These are phyloP conservation scores for Morus bassanus DNA, from an alignment of 2,797 vertebrate genomes.

Conservation along the genomic window DNA sequence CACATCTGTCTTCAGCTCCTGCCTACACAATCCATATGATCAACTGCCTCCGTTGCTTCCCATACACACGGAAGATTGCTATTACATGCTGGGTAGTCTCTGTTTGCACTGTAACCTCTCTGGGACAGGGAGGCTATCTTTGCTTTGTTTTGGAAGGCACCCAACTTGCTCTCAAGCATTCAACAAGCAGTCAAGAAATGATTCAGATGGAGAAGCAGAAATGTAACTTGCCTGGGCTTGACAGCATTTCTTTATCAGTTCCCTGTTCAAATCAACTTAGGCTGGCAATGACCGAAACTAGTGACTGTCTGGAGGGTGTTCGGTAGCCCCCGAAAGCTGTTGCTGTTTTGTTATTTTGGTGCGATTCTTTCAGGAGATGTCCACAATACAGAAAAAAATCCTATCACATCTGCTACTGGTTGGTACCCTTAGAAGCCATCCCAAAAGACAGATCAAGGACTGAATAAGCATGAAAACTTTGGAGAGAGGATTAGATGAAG, in stretches of 20 bases:
- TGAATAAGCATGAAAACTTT: conserved; percentile 44
- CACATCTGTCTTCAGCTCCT: neutral
- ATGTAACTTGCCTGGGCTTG: conserved; percentile 34
- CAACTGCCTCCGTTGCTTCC: neutral
- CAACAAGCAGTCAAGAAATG: conserved; percentile 47
- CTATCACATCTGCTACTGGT: conserved; percentile 44
- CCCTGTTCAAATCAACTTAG: conserved; percentile 32
- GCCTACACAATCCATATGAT: neutral
- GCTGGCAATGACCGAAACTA: neutral
- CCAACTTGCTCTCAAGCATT: conserved; percentile 44
- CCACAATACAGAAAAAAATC: neutral
- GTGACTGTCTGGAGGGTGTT: neutral
- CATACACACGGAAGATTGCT: neutral
- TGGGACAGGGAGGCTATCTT: conserved; percentile 37
- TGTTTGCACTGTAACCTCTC: conserved; percentile 17
- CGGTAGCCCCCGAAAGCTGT: neutral
- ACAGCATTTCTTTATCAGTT: conserved; percentile 50
- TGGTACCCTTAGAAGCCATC: conserved; percentile 48
- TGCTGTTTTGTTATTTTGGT: conserved; percentile 19
- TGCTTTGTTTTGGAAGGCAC: conserved; percentile 52
- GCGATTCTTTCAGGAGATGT: conserved; percentile 4
- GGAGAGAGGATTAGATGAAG: conserved; percentile 39
- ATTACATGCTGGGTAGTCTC: neutral
- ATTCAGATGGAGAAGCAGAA: conserved; percentile 55
- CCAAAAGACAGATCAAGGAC: conserved; percentile 42